These are phyloP conservation scores for Aphelenchoides fujianensis DNA, from an alignment of 1,140 invertebrate species.

Conservation along the genomic window DNA sequence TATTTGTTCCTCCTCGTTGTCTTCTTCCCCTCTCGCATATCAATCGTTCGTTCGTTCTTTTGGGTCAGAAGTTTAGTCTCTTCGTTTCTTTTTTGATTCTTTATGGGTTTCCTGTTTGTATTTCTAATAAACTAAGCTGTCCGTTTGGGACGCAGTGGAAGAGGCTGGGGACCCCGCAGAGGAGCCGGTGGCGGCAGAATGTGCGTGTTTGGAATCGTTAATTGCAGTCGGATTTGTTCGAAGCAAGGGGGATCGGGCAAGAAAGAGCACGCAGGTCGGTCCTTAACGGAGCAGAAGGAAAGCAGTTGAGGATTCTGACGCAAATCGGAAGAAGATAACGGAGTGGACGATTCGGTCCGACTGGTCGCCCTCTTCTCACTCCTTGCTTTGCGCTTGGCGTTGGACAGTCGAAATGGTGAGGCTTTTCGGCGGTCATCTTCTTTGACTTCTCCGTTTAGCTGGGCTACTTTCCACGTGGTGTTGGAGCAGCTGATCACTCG, in stretches of 20 bases:
- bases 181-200: too few species aligned
- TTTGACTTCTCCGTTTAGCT: too few species aligned
- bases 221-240: too few species aligned
- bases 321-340: too few species aligned
- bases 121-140: conserved; percentile 3
- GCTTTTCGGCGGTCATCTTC: too few species aligned
- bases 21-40: background rate
- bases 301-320: background rate
- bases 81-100: background rate
- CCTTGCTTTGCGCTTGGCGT: too few species aligned
- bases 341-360: too few species aligned
- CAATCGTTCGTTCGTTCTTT: background rate
- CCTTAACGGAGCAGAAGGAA: too few species aligned
- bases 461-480: conserved; percentile 27
- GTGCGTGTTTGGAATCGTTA: conserved; percentile 3
- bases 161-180: too few species aligned
- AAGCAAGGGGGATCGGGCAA: background rate
- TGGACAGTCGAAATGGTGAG: too few species aligned
- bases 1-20: background rate
- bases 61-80: background rate
- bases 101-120: background rate
- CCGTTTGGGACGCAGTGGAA: too few species aligned
- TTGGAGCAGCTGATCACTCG: conserved; percentile 25
- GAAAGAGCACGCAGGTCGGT: background rate
- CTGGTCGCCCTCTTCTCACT: too few species aligned